Evolutionary conservation across 2,888 invertebrate genomes (phyloP), one percentile per base, ranked within the genome.

Genomic region (Oscheius onirici): DNA sequence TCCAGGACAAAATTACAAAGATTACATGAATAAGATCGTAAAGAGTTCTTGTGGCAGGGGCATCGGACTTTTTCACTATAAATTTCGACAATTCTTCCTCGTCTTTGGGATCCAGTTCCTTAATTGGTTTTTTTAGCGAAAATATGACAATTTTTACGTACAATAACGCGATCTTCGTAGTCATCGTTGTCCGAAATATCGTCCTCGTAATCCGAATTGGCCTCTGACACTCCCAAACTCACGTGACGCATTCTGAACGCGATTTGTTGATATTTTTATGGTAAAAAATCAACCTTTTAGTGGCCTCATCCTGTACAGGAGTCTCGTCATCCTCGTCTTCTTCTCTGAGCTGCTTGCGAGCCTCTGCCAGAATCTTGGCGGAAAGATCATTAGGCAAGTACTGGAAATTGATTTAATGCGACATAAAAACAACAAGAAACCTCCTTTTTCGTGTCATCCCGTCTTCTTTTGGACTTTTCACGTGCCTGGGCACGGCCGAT

Each of bases 51-150:
- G 92, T 91, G 65, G 91, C 91, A 20, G 88, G 88, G 3, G 91
- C 90, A 83, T 92, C 91, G 8, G 49, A 65, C 44, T 76, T 79
- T 78, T 89, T 90, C 71, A 90, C 91, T 92, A 93, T 91, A 83
- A 97, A 97, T 89, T 91, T 91, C 88, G 92, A 92, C 74, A 97
- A 91, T 0, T 95, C 95, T 61, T 94, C 94, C 86, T 93, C 93
- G 87, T 93, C 91, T 55, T 83, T 74, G 1, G 83, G 79, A 54
- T 82, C 77, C 11, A 84, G 69, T 49, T 83, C 72, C 78, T 82
- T 61, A 49, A 77, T 41, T 22, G n/a, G 17, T 43, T 34, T 34
- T 34, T 34, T 34, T 0, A 0, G 8, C 3, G 8, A 0, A 34
- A 34, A 8, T 34, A 34, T 6, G 63, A 46, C 17, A 41, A 26